Evolutionary conservation across 2,797 vertebrate genomes (phyloP), one percentile per base, ranked within the genome.

Genomic region (Sebastes flavidus): DNA sequence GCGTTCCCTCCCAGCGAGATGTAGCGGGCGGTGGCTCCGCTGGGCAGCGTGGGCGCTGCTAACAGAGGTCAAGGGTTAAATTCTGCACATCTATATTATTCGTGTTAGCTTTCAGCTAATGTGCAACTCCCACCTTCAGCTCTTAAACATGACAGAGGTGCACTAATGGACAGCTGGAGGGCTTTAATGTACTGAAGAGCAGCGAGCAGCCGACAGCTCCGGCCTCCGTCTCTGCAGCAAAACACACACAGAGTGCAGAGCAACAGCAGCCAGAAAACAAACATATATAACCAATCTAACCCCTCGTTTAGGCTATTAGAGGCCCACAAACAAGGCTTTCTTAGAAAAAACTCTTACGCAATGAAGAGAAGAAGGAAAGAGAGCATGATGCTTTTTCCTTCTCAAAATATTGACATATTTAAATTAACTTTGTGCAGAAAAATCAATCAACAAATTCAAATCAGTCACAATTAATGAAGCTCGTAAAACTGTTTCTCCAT

Each of bases 101-200:
- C 49, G 59, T 82, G 89, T 89, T 90, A 83, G 86, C 89, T 89
- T 78, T 88, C 78, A 80, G 89, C 90, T 90, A 87, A 94, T 90
- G 90, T 34, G 73, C 80, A 63, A 58, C 89, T 88, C 86, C 88
- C 86, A 91, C 89, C 82, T 85, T 65, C 72, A 32, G 81, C 92
- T 87, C 89, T 92, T 75, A 67, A 86, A 87, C 82, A 67, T 71
- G 84, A 87, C 85, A 76, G 79, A 75, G 87, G 87, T 66, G 85
- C 82, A 30, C 91, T 95, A 93, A 94, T 92, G 92, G 93, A 92
- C 87, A 36, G 69, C 83, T 65, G 78, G 65, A 82, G 84, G 84
- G 82, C 84, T 84, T 89, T 85, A 88, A 94, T 92, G 90, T 60
- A 68, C 72, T 77, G 78, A 55, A 82, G 83, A 88, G 86, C 66